Conservation (phyloP, 1,140 invertebrate genomes). For the Schlechtendalia chinensis region DNA sequence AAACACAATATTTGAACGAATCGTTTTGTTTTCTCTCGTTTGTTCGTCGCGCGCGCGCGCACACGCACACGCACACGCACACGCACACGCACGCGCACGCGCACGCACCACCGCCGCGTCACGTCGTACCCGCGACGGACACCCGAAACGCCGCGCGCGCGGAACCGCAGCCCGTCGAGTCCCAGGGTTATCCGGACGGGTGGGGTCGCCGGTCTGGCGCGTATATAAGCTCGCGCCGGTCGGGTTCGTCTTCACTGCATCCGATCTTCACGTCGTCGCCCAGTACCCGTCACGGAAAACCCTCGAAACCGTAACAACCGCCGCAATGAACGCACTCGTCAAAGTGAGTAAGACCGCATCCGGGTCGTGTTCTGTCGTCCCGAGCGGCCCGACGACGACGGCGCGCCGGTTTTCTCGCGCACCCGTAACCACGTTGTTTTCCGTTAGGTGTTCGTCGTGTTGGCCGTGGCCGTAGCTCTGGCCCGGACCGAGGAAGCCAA, state of each 20-base stretch:
- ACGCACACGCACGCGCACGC: not conserved
- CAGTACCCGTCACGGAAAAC: no score
- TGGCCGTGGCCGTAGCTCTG: conserved; percentile 33
- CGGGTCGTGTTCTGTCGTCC: no score
- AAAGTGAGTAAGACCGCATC: conserved; percentile 21
- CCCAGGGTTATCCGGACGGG: conserved; percentile 38
- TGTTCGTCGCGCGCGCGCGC: not conserved
- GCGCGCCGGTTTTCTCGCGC: no score
- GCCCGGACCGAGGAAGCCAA: conserved; percentile 29
- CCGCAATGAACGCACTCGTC: conserved; percentile 34
- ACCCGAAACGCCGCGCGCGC: conserved; percentile 5
- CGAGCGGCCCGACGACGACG: no score
- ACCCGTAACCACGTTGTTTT: no score
- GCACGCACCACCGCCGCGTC: not conserved
- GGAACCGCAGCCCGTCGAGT: conserved; percentile 28
- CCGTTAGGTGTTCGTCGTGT: conserved; percentile 19
- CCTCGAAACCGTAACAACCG: not conserved
- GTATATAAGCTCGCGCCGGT: conserved; percentile 32
- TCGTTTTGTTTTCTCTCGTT: conserved; percentile 21
- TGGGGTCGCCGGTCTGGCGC: conserved; percentile 16
- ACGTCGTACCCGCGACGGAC: not conserved
- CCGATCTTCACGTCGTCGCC: not conserved
- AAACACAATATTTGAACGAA: conserved; percentile 33
- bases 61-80: not conserved
- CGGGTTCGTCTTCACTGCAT: not conserved